phyloP scores from a whole-genome alignment of 2,113 vertebrate genomes.

The Loxodonta africana region DNA sequence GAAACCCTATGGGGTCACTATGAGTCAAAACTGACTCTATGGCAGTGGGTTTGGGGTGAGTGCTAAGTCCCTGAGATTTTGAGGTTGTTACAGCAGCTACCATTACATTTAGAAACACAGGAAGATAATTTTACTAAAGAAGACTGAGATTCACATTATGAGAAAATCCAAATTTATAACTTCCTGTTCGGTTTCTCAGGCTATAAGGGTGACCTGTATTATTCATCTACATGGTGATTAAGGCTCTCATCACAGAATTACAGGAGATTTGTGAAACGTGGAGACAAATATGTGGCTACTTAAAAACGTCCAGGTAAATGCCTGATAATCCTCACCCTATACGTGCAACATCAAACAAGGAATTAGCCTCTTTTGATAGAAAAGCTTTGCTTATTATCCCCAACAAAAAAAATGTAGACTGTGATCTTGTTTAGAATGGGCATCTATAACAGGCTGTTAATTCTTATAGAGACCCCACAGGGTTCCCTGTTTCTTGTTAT shows the following conservation, averaged over 20 bases:
- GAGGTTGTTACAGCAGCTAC: not conserved
- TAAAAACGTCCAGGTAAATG: constrained; percentile 49
- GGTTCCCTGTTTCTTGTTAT: constrained; percentile 25
- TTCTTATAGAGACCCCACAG: not conserved
- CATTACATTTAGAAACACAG: constrained; percentile 12
- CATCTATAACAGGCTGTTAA: not conserved
- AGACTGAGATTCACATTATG: not conserved
- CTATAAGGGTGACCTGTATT: not conserved
- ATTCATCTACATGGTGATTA: constrained; percentile 12
- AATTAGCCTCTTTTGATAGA: constrained; percentile 26
- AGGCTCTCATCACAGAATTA: constrained; percentile 45
- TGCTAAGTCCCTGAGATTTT: not conserved
- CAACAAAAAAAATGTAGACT: not conserved
- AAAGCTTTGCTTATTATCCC: constrained; percentile 18
- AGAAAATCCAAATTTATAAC: not conserved
- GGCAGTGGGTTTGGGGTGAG: no score
- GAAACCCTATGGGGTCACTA: no score
- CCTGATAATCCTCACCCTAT: not conserved
- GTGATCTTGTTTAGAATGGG: not conserved
- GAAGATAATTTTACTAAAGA: constrained; percentile 54
- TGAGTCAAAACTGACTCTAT: no score
- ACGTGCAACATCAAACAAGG: constrained; percentile 63
- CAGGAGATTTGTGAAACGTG: not conserved
- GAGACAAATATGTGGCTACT: not conserved
- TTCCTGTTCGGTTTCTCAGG: not conserved